Base-by-base conservation (phyloP, 2,888 invertebrate genomes). In the Omphaloscelis lunosa region DNA sequence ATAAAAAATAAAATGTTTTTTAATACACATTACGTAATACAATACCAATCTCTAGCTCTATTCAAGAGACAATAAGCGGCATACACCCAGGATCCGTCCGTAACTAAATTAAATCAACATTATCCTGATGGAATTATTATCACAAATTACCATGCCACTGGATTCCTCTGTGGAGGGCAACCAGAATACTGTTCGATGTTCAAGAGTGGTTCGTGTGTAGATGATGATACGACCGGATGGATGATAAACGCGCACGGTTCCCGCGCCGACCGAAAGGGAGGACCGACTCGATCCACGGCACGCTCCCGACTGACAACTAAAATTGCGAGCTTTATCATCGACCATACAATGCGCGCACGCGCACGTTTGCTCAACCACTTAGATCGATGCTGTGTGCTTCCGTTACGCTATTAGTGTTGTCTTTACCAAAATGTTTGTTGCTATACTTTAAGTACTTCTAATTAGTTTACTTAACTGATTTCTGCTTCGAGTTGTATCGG, bases 101-200 rank as follows among this genome's bases (percentile, higher is more conserved):
- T 88, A 88, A 89, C 88, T 84, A 88, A 86, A 89, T 88, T 89
- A 88, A 89, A 90, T 86, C 74, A 89, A 86, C 89, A 88, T 89
- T 90, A 92, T 93, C 93, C 93, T 90, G 90, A 88, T 85, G 88
- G 86, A 89, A 91, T 90, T 90, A 88, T 84, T 83, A 90, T 92
- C 95, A 95, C 95, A 92, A 92, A 90, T 96, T 95, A 96, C 95
- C 96, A 96, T 96, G 95, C 95, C 96, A 96, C 94, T 92, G 94
- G 94, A 92, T 91, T 91, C 90, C 90, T 90, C 89, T 86, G 65
- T 89, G 91, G 89, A 89, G 91, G 89, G 90, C 90, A 90, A 91
- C 90, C 91, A 90, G 90, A 89, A 87, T 89, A 90, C 87, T 86
- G 88, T 89, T 85, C 81, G 81, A 88, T 89, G 88, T 74, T 87